Conservation (phyloP, 2,113 vertebrate species). For the Oenanthe melanoleuca region DNA sequence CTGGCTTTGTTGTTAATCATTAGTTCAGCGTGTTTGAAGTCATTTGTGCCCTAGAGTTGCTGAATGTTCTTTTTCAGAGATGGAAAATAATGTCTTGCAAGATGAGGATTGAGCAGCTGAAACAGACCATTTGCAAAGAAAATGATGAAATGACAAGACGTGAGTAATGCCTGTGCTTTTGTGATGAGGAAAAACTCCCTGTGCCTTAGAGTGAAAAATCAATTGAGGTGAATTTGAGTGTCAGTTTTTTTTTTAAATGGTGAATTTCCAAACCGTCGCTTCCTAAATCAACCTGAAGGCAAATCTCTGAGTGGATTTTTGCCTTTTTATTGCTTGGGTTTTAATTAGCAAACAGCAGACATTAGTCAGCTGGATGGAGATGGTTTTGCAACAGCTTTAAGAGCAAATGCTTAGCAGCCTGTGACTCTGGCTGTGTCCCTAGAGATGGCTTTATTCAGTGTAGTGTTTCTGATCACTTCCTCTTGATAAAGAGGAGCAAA, state of each 20-base stretch:
- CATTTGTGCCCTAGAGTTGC: slow-evolving; percentile 18
- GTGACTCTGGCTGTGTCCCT: slow-evolving; percentile 21
- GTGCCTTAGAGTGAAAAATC: neutral
- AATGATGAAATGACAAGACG: slow-evolving; percentile 88
- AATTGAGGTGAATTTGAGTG: neutral
- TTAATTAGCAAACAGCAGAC: slow-evolving; percentile 42
- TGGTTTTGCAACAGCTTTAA: slow-evolving; percentile 24
- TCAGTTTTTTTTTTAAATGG: neutral
- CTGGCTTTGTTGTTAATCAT: slow-evolving; percentile 20
- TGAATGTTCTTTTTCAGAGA: slow-evolving; percentile 79
- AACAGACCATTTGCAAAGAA: slow-evolving; percentile 89
- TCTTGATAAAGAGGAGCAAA: slow-evolving; percentile 26
- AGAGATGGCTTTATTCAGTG: neutral
- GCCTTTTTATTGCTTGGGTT: neutral
- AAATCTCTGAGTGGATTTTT: neutral
- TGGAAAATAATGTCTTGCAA: slow-evolving; percentile 99
- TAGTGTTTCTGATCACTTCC: slow-evolving; percentile 29
- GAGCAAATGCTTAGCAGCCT: slow-evolving; percentile 13
- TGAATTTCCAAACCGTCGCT: rapidly evolving
- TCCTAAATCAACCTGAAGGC: neutral
- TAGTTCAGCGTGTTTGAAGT: neutral
- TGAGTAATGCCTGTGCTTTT: slow-evolving; percentile 72
- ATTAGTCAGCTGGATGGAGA: slow-evolving; percentile 36
- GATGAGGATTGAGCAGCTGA: slow-evolving; percentile 94
- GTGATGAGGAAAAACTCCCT: neutral